Evolutionary conservation across 1,140 invertebrate genomes (phyloP), one percentile per base, ranked within the genome.

Genomic region (Penaeus chinensis): DNA sequence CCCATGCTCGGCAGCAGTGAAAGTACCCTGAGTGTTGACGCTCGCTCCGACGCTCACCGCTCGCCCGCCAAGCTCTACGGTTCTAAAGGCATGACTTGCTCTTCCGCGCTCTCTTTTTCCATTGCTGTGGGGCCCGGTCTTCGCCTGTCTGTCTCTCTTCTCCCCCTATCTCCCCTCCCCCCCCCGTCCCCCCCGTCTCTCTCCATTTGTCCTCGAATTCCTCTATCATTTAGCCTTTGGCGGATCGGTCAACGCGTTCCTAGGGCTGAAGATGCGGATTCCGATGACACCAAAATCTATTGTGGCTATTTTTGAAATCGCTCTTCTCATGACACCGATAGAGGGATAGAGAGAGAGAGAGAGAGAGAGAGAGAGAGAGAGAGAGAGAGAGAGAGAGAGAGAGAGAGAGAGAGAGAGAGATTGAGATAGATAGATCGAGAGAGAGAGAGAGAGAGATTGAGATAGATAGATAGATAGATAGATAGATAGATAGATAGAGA

Each of bases 21-120:
- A 85, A 85, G 84, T 85, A 85, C 65, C 37, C 32, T 63, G 27
- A 47, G 77, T 80, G 84, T 79, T 79, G 84, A 79, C 76, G 84
- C 22, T 54, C 54, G 54, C 37, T 42, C 37, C 37, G 4, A 42
- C 37, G 37, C 37, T 42, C 37, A 42, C 37, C 37, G 37, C 37
- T 42, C 37, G 61, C 80, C 65, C 63, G n/a, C 24, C 60, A 24
- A 16, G 69, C 54, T 27, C 47, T 22, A 60, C 62, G 84, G 76
- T 27, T 74, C 37, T 16, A 16, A 66, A 19, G 82, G 62, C 77
- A 77, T 85, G 84, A 85, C 84, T 85, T 85, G 84, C 84, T 66
- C 54, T 54, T 54, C 10, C 54, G 16, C 54, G 10, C 77, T 79
- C 77, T 79, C 77, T 79, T 60, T 54, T 8, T 54, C 54, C 16